Base-by-base conservation (phyloP, 2,797 vertebrate genomes). In the Typhlichthys eigenmanni region DNA sequence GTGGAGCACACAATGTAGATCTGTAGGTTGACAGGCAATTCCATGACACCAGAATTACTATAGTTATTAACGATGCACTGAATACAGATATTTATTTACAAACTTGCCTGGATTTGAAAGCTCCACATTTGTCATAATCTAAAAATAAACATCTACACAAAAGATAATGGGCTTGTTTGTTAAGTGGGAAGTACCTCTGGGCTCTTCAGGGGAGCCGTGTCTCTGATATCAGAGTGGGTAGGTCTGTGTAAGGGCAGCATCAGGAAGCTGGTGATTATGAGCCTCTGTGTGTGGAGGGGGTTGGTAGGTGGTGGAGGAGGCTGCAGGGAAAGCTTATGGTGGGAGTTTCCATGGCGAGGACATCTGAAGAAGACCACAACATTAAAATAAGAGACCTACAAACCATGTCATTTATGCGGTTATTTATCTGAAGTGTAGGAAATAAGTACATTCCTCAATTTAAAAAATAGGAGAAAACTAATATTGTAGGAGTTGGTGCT, bases 1-100 rank as follows among this genome's bases (percentile, higher is more conserved):
- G 80, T 74, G 32, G 69, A 50, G 54, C 87, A 91, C 57, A 79
- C 1, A 14, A 88, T 77, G 76, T 82, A 77, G 52, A 89, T 68
- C 89, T 90, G 72, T 14, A 2, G 61, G 14, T 2, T 7, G 34
- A 55, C 2, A 38, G 5, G 4, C 1, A 2, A 1, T 1, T 13
- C 1, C 0, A 1, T n/a, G 17, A 9, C 43, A 45, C 17, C 5
- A 52, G 47, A 46, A 12, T 57, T 5, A 34, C 4, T 34, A 6
- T 34, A 1, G 19, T 2, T 19, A 19, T 19, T 19, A 19, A 19
- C 19, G 5, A 34, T 34, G 34, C 34, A 34, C 7, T 6, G 34
- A 6, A 34, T 34, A 34, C 34, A 1, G 34, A 34, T 34, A 5
- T 34, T 43, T 9, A 2, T 4, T n/a, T 57, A 49, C 17, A 43